Conservation (phyloP, 2,888 invertebrate species). For the Penaeus monodon region DNA sequence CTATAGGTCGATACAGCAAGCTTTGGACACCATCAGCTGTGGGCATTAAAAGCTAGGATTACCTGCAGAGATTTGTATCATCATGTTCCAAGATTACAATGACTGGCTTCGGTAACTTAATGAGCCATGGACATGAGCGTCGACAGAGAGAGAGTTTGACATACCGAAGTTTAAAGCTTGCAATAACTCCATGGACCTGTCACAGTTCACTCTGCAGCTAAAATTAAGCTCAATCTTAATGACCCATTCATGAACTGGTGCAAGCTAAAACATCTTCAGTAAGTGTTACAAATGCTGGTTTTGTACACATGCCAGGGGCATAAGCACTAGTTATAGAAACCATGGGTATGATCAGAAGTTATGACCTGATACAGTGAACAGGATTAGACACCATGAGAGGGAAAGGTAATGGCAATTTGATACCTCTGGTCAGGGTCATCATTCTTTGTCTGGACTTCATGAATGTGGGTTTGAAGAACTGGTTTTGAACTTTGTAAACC, state of each 20-base stretch:
- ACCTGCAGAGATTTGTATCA: neutral
- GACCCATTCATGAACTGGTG: no score
- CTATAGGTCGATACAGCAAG: slow-evolving; percentile 27
- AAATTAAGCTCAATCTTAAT: neutral
- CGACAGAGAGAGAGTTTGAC: no score
- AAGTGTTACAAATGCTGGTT: slow-evolving; percentile 34
- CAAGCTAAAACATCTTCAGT: neutral
- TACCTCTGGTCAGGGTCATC: slow-evolving; percentile 19
- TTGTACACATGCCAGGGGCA: slow-evolving; percentile 28
- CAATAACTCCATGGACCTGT: no score
- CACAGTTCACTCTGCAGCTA: no score
- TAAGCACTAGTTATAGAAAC: slow-evolving; percentile 23
- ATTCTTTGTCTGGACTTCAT: slow-evolving; percentile 30
- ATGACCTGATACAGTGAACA: slow-evolving; percentile 25
- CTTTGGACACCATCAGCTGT: slow-evolving; percentile 34
- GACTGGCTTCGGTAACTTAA: neutral
- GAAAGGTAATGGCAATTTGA: neutral
- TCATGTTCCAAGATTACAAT: slow-evolving; percentile 1
- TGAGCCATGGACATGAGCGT: slow-evolving; percentile 6
- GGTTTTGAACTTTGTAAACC: slow-evolving; percentile 33
- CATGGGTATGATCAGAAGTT: slow-evolving; percentile 16
- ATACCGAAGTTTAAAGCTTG: no score
- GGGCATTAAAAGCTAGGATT: slow-evolving; percentile 11
- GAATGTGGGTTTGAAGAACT: slow-evolving; percentile 31
- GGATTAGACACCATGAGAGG: slow-evolving; percentile 26